Evolutionary conservation across 2,888 invertebrate genomes (phyloP).

Genomic region (Cheilosia urbana): DNA sequence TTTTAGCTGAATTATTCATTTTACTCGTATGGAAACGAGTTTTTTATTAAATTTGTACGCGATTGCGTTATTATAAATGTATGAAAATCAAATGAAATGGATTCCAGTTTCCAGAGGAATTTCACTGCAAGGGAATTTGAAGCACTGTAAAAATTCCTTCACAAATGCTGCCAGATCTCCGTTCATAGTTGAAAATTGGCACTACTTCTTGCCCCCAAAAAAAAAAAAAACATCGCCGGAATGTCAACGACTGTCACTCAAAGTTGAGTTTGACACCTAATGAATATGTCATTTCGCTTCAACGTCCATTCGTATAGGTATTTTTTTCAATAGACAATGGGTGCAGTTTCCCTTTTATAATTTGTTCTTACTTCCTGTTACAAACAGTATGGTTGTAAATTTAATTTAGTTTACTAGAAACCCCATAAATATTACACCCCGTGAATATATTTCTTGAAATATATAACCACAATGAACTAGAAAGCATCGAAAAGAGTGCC

Average conservation of each 20-base stretch:
- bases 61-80: too few relatives aligned
- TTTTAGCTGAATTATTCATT: too few relatives aligned
- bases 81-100: too few relatives aligned
- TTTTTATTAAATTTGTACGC: too few relatives aligned
- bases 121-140: too few relatives aligned
- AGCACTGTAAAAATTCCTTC: too few relatives aligned
- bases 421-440: not conserved
- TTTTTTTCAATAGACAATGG: constrained; percentile 68
- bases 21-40: too few relatives aligned
- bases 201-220: constrained; percentile 10
- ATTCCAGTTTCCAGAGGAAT: too few relatives aligned
- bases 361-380: constrained; percentile 54
- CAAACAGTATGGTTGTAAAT: constrained; percentile 43
- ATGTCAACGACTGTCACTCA: constrained; percentile 51
- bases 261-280: constrained; percentile 44
- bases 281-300: constrained; percentile 59
- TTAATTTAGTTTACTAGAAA: constrained; percentile 21
- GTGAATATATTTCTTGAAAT: constrained; percentile 15
- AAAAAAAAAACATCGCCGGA: constrained; percentile 17
- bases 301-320: constrained; percentile 60
- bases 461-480: constrained; percentile 33
- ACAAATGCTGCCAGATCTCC: too few relatives aligned
- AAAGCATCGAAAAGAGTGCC: constrained; percentile 44
- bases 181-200: constrained; percentile 17
- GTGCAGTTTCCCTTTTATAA: constrained; percentile 71